These are phyloP conservation scores for Otolemur garnettii DNA, from an alignment of 2,113 vertebrate species.

Conservation along the genomic window DNA sequence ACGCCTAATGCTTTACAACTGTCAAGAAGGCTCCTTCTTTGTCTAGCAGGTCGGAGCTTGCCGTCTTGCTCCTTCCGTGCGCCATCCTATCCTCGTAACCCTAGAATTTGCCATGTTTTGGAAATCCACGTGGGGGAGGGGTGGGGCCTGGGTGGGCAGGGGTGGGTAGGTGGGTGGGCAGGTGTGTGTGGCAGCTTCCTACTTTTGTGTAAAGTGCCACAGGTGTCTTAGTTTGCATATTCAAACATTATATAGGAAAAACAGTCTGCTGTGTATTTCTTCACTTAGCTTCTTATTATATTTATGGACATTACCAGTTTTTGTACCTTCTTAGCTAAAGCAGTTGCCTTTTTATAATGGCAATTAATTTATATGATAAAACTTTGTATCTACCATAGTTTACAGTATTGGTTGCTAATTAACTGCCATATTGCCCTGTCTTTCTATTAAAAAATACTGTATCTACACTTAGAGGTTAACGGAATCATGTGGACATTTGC, in stretches of 20 bases:
- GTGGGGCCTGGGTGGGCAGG: neutral
- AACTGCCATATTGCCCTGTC: constrained; percentile 86
- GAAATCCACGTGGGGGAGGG: constrained; percentile 77
- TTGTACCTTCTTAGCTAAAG: constrained; percentile 89
- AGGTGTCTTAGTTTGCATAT: constrained; percentile 86
- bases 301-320: constrained; percentile 91
- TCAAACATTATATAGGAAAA: constrained; percentile 81
- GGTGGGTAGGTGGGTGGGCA: neutral
- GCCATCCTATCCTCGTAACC: constrained; percentile 87
- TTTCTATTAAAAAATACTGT: constrained; percentile 89
- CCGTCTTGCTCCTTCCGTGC: constrained; percentile 85
- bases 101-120: constrained; percentile 85
- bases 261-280: constrained; percentile 87
- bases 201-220: constrained; percentile 84
- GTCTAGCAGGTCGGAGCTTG: constrained; percentile 88
- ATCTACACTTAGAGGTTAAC: constrained; percentile 81
- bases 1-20: constrained; percentile 96
- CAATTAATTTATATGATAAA: constrained; percentile 90
- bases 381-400: constrained; percentile 89
- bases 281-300: constrained; percentile 88
- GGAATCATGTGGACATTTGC: constrained; percentile 81
- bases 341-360: constrained; percentile 91
- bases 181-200: constrained; percentile 78
- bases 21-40: constrained; percentile 92
- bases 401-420: constrained; percentile 84